Conservation (phyloP, 2,888 invertebrate genomes). For the Oasisia sp. region DNA sequence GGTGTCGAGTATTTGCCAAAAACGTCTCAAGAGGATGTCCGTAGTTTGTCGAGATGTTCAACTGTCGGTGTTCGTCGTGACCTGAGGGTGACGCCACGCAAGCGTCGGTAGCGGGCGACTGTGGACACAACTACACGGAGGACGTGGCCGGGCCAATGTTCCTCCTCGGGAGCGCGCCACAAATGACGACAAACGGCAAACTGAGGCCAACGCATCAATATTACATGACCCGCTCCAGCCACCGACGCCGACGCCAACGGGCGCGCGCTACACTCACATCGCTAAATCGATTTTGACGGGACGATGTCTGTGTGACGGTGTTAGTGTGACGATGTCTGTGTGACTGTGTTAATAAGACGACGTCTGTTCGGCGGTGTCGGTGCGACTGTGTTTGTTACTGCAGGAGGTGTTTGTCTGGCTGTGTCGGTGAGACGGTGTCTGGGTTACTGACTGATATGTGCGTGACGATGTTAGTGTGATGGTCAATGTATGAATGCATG, state of each 20-base stretch:
- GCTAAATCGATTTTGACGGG: constrained; percentile 12
- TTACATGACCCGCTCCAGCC: background rate
- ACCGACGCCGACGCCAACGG: background rate
- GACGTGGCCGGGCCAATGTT: background rate
- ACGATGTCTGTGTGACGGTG: background rate
- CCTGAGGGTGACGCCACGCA: background rate
- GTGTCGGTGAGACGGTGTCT: background rate
- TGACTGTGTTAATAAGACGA: background rate
- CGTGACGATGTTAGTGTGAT: background rate
- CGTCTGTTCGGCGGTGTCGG: background rate
- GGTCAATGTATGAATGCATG: background rate
- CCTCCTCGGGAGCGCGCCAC: background rate
- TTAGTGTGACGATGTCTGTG: constrained; percentile 1
- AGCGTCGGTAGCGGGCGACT: background rate
- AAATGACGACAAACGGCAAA: constrained; percentile 9
- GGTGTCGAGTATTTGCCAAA: background rate
- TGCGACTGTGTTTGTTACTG: background rate
- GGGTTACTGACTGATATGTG: background rate
- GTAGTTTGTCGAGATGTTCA: background rate
- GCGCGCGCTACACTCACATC: background rate
- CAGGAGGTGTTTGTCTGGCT: background rate
- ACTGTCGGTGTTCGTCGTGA: background rate
- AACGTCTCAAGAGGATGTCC: background rate
- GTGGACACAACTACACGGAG: background rate
- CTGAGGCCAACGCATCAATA: constrained; percentile 4